Base-by-base conservation (phyloP, 2,797 vertebrate genomes). In the Taeniopygia guttata region DNA sequence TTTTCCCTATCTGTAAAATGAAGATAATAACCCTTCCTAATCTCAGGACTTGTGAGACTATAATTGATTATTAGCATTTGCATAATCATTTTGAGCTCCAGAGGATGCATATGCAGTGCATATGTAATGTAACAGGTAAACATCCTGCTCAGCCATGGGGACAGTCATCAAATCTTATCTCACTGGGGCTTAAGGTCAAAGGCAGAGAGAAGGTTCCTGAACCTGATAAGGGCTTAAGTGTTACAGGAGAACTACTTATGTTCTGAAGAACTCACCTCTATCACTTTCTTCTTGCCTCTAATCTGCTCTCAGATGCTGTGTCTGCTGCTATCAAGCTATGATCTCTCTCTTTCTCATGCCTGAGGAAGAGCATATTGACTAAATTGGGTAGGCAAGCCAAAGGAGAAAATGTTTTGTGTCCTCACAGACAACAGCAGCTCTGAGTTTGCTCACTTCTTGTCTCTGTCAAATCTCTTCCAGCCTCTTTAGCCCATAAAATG, bases 191-290 rank as follows among this genome's bases (percentile, higher is more conserved):
- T 90, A 66, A 81, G 90, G 87, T 96, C 84, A 94, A 79, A 89
- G 76, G 82, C 55, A 94, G 27, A 90, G 87, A 89, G 93, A 79
- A 96, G 45, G 58, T 46, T 90, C 60, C 54, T 67, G 64, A 93
- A 82, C 94, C 78, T 89, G 92, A 96, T 96, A 96, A 96, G 69
- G 48, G 60, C 78, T 81, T 58, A 90, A 93, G 84, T 90, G 75
- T 89, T 84, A 89, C 58, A 69, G 78, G 66, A 77, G 79, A 93
- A 27, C 75, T 68, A 42, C 58, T 95, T 87, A 42, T 40, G 67
- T 49, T 68, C 60, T 88, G 85, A 89, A 77, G 51, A 77, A 94
- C 70, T 59, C 87, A 93, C 72, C 84, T 87, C 40, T 94, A 77
- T 95, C 52, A 17, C 89, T 96, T 93, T 93, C 92, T 70, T 38